Conservation (phyloP, 2,113 vertebrate genomes). For the Cyprinodon variegatus region DNA sequence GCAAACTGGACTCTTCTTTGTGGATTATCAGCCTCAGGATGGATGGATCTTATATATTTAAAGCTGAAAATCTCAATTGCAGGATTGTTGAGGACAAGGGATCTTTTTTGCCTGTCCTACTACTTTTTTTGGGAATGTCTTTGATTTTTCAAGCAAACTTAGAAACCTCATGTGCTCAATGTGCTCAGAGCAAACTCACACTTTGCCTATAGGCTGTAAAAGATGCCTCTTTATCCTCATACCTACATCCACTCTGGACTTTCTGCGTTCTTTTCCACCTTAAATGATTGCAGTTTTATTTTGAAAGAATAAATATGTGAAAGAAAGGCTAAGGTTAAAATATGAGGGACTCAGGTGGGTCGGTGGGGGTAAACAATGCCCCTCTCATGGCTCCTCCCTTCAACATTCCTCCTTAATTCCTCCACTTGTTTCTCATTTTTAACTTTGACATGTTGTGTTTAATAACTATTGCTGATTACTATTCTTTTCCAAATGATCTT, state of each 20-base stretch:
- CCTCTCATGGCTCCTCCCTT: constrained; percentile 59
- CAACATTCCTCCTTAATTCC: constrained; percentile 51
- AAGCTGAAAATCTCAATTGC: neutral
- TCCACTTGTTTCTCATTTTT: constrained; percentile 7
- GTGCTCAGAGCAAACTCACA: constrained; percentile 29
- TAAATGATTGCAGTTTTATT: constrained; percentile 13
- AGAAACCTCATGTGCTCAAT: neutral
- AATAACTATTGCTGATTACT: neutral
- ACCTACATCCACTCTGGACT: constrained; percentile 25
- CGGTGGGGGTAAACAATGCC: constrained; percentile 56
- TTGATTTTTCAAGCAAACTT: neutral
- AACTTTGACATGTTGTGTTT: neutral
- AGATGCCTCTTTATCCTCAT: constrained; percentile 51
- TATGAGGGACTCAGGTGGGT: neutral
- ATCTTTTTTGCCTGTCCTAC: constrained; percentile 1
- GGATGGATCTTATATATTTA: constrained; percentile 16
- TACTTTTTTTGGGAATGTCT: constrained; percentile 5
- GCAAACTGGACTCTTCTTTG: constrained; percentile 14
- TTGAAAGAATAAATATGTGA: neutral
- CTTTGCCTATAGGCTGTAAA: constrained; percentile 38
- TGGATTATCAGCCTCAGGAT: constrained; percentile 42
- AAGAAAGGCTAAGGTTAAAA: constrained; percentile 8
- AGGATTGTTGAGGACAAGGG: neutral
- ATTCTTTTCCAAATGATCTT: neutral
- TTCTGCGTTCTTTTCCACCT: neutral